Conservation (phyloP, 2,797 vertebrate species). For the Cryptoblepharus egeriae region DNA sequence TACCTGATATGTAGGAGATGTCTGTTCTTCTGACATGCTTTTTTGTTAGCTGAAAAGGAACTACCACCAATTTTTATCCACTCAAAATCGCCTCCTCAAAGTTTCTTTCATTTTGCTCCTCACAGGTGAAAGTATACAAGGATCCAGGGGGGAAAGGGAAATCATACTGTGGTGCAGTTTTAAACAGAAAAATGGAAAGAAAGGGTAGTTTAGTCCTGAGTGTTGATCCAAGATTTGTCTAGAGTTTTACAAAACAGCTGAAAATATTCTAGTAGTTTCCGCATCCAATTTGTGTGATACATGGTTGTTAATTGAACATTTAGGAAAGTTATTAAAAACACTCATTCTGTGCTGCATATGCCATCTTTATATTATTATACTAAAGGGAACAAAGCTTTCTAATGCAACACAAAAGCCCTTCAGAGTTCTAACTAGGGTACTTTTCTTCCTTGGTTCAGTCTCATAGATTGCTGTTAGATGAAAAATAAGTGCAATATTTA, state of each 20-base stretch:
- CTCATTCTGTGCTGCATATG: conserved; percentile 69
- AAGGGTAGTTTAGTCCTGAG: conserved; percentile 24
- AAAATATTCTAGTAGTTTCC: conserved; percentile 66
- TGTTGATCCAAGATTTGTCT: conserved; percentile 52
- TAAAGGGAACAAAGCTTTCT: conserved; percentile 61
- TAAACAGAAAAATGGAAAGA: not conserved
- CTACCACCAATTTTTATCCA: too few species aligned
- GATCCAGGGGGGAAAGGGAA: not conserved
- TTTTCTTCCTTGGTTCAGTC: conserved; percentile 53
- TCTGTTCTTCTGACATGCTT: too few species aligned
- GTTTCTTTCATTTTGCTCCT: not conserved
- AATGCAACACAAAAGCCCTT: conserved; percentile 67
- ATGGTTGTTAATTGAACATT: conserved; percentile 69
- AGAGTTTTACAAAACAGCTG: conserved; percentile 68
- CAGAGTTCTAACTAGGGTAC: conserved; percentile 59
- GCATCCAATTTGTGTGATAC: conserved; percentile 67
- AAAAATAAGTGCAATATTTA: conserved; percentile 42
- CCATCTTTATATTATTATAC: conserved; percentile 70
- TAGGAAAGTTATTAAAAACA: conserved; percentile 74
- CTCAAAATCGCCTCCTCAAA: too few species aligned
- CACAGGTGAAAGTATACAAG: not conserved
- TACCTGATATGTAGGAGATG: too few species aligned
- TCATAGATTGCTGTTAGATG: conserved; percentile 43
- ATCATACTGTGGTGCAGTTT: not conserved
- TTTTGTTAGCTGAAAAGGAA: too few species aligned